phyloP scores from a whole-genome alignment of 2,113 vertebrate species.

The Strix aluco region DNA sequence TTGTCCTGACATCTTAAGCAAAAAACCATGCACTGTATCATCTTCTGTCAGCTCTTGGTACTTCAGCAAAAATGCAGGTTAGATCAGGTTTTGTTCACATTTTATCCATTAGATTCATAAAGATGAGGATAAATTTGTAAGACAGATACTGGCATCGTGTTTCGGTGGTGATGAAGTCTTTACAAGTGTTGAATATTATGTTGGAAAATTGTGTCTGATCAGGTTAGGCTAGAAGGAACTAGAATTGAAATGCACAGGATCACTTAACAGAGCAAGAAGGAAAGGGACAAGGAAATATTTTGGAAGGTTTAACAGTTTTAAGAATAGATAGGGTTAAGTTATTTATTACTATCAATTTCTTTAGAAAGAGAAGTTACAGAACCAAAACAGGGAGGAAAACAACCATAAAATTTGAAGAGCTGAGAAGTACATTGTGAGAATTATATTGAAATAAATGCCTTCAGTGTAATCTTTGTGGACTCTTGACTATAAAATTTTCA shows the following conservation, averaged over 20 bases:
- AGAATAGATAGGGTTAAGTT: background rate
- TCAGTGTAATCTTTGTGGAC: background rate
- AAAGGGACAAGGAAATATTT: background rate
- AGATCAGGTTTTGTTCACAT: background rate
- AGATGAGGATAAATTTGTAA: background rate
- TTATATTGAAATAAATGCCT: background rate
- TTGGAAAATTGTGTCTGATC: background rate
- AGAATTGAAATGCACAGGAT: background rate
- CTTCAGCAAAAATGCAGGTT: background rate
- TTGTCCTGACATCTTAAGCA: background rate
- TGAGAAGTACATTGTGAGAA: background rate
- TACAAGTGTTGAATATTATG: background rate
- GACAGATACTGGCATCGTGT: background rate
- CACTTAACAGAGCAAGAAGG: background rate
- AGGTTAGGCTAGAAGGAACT: background rate
- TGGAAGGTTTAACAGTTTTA: background rate
- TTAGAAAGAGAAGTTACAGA: background rate
- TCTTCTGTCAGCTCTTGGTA: background rate
- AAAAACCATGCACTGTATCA: accelerated
- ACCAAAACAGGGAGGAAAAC: background rate
- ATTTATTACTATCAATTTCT: background rate
- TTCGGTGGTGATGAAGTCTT: background rate
- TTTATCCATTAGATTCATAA: background rate
- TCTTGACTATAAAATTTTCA: background rate
- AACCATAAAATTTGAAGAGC: background rate